phyloP scores from a whole-genome alignment of 2,888 invertebrate species.

The Ametastegia equiseti region DNA sequence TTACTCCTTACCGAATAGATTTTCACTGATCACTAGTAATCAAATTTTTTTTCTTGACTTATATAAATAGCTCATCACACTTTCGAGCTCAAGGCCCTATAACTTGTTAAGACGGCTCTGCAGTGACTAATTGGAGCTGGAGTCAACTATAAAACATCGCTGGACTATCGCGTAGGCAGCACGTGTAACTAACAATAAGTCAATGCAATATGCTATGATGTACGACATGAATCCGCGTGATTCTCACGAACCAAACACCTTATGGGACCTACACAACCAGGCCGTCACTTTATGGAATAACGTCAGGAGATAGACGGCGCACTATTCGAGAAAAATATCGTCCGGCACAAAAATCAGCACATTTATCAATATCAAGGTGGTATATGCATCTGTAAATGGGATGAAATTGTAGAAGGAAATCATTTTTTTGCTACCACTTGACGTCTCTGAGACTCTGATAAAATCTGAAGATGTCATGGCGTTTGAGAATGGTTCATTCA shows the following conservation, averaged over 20 bases:
- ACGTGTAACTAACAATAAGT: background rate
- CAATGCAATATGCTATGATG: background rate
- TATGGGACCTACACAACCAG: slow-evolving; percentile 3
- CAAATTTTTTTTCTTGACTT: background rate
- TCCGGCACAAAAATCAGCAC: no score
- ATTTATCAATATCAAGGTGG: no score
- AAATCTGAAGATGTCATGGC: no score
- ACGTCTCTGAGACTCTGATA: no score
- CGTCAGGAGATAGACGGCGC: no score
- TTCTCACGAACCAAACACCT: background rate
- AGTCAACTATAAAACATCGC: background rate
- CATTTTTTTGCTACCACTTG: no score
- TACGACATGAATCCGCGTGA: background rate
- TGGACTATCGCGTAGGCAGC: background rate
- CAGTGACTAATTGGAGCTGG: background rate
- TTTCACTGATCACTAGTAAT: background rate
- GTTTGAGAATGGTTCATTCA: no score
- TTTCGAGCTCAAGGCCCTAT: background rate
- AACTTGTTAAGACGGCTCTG: background rate
- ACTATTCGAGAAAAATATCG: no score
- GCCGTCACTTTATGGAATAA: background rate
- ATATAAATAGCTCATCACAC: background rate
- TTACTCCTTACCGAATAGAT: background rate
- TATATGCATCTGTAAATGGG: no score
- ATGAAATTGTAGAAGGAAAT: no score